These are phyloP conservation scores for Aricia agestis DNA, from an alignment of 1,140 invertebrate genomes.

Conservation along the genomic window DNA sequence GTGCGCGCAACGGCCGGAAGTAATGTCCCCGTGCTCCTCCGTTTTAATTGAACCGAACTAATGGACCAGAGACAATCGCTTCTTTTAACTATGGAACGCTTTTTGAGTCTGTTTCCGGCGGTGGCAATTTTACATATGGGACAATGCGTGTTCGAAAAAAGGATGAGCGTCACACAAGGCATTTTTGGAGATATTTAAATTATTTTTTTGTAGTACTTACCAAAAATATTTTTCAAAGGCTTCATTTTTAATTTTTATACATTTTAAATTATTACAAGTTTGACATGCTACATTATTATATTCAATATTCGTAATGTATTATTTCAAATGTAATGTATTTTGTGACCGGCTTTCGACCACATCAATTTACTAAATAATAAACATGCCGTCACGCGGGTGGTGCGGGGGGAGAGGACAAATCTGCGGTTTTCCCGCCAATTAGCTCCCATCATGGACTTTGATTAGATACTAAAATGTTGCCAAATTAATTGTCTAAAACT, in stretches of 20 bases:
- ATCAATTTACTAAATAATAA: background rate
- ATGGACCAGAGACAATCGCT: slow-evolving; percentile 31
- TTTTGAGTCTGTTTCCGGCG: background rate
- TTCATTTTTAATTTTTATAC: too few species aligned
- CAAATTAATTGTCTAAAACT: background rate
- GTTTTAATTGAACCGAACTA: slow-evolving; percentile 43
- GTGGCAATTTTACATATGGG: background rate
- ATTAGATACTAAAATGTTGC: background rate
- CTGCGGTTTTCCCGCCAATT: background rate
- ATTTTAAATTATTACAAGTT: too few species aligned
- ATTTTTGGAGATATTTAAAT: background rate
- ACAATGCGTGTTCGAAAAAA: background rate
- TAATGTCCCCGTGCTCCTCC: slow-evolving; percentile 44
- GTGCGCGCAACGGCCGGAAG: slow-evolving; percentile 49
- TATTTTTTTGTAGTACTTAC: background rate
- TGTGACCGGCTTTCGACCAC: background rate
- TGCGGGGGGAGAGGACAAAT: background rate
- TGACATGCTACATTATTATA: too few species aligned
- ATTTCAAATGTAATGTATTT: background rate
- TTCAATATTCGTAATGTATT: too few species aligned
- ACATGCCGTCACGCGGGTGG: background rate
- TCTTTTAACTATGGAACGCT: slow-evolving; percentile 20
- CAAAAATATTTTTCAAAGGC: too few species aligned
- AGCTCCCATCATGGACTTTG: background rate
- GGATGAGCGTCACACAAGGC: background rate